Conservation (phyloP, 2,113 vertebrate species). For the Siphamia tubifer region DNA sequence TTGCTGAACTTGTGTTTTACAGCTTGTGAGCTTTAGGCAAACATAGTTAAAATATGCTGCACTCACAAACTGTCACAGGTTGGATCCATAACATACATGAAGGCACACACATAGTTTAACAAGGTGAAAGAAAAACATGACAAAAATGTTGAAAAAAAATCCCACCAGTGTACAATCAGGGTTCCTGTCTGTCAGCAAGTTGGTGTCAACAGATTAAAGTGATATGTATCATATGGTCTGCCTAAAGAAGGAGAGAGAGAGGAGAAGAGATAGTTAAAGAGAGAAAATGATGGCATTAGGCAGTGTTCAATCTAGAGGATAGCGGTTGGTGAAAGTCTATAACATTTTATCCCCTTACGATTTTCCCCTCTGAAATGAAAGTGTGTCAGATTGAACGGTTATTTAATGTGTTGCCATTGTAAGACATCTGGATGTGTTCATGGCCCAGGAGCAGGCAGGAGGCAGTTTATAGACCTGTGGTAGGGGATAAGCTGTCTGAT, state of each 20-base stretch:
- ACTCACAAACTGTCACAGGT: constrained; percentile 15
- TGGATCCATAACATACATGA: neutral
- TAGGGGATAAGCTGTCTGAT: constrained; percentile 52
- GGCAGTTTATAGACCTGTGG: constrained; percentile 70
- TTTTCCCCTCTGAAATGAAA: constrained; percentile 66
- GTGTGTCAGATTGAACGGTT: constrained; percentile 75
- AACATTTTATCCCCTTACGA: constrained; percentile 72
- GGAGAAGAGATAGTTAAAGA: constrained; percentile 34
- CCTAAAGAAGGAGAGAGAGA: constrained; percentile 33
- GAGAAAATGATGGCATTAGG: constrained; percentile 43
- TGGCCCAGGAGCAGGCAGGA: constrained; percentile 74
- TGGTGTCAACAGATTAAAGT: constrained; percentile 42
- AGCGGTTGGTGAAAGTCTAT: constrained; percentile 65
- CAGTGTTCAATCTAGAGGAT: constrained; percentile 60
- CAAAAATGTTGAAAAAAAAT: neutral
- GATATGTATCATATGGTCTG: constrained; percentile 38
- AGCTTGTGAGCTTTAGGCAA: constrained; percentile 27
- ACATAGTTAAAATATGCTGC: neutral
- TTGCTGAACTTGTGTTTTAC: constrained; percentile 21
- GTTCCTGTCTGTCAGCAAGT: constrained; percentile 46
- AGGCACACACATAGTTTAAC: neutral
- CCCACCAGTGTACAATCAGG: constrained; percentile 21
- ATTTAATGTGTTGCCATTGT: constrained; percentile 79
- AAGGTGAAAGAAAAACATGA: neutral
- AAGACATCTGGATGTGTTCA: constrained; percentile 77